phyloP scores from a whole-genome alignment of 2,113 vertebrate genomes.

The Crocuta crocuta region DNA sequence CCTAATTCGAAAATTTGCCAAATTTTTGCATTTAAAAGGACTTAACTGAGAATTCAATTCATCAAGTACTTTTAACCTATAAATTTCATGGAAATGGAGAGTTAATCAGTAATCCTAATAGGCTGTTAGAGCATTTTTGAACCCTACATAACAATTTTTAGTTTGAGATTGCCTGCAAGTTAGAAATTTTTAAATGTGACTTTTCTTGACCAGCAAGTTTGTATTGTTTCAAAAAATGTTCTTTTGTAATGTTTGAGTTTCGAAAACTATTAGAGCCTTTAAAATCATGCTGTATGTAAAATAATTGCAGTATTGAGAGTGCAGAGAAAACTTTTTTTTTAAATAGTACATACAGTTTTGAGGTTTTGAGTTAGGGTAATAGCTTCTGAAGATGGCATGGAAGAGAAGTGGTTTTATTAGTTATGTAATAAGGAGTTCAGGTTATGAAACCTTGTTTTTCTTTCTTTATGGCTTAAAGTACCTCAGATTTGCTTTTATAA shows the following conservation, averaged over 20 bases:
- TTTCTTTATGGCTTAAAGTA: background rate
- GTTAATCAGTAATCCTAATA: background rate
- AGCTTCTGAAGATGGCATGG: background rate
- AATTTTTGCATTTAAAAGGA: constrained; percentile 81
- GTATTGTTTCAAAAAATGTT: background rate
- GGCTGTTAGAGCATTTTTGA: background rate
- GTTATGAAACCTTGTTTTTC: background rate
- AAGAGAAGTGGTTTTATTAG: background rate
- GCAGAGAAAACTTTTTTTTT: background rate
- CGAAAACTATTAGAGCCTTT: background rate
- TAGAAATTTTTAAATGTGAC: background rate
- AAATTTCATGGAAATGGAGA: background rate
- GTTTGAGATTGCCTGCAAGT: background rate
- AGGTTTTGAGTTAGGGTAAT: background rate
- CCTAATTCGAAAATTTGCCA: constrained; percentile 81
- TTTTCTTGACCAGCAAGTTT: background rate
- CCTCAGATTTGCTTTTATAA: background rate
- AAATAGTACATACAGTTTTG: background rate
- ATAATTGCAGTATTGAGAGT: background rate
- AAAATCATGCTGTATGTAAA: constrained; percentile 27
- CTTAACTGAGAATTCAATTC: constrained; percentile 85
- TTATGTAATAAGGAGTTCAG: background rate
- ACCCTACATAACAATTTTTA: background rate
- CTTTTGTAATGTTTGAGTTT: background rate
- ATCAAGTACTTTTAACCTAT: constrained; percentile 78